Evolutionary conservation across 2,113 vertebrate genomes (phyloP), one percentile per base, ranked within the genome.

Genomic region (Apistogramma diplotaenia): DNA sequence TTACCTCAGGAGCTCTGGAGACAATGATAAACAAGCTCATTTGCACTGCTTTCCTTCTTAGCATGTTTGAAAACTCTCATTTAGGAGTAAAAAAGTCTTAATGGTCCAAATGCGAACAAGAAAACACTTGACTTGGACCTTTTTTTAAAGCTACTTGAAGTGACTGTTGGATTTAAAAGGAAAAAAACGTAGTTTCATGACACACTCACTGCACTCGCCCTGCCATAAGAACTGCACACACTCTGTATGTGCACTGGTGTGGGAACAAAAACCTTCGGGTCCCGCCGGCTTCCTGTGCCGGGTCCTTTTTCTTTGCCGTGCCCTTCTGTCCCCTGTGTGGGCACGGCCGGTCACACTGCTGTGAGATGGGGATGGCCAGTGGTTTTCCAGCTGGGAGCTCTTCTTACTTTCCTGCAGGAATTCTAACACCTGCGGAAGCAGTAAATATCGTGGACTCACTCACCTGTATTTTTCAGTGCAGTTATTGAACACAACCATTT

Each of bases 1-100:
- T 67, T 8, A 67, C 21, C 37, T 67, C 23, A 19, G 15, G 5
- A 0, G 25, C 0, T 0, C 23, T 23, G 16, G 21, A 2, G 0
- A 11, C 23, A 2, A 54, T 11, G 37, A 74, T 8, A 23, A 56
- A 56, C 0, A 27, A 65, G 25, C 8, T 27, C 18, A 67, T 46
- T 67, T 67, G 40, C 15, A 27, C 5, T 11, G 19, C 43, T 27
- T 40, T 27, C 46, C 62, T 18, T 19, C 18, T 7, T 67, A 46
- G 62, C 62, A 46, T 46, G 40, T 67, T 67, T 46, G 23, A 0
- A 67, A 67, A 67, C 37, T 65, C n/a, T 18, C 1, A 46, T 46
- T 67, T 67, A 46, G 23, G 21, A 46, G 0, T 46, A 46, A 46
- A 46, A 67, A 15, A 67, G 15, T 43, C 2, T 37, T 65, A 43